These are phyloP conservation scores for Trachelus troglodyta DNA, from an alignment of 2,888 invertebrate species.

Conservation along the genomic window DNA sequence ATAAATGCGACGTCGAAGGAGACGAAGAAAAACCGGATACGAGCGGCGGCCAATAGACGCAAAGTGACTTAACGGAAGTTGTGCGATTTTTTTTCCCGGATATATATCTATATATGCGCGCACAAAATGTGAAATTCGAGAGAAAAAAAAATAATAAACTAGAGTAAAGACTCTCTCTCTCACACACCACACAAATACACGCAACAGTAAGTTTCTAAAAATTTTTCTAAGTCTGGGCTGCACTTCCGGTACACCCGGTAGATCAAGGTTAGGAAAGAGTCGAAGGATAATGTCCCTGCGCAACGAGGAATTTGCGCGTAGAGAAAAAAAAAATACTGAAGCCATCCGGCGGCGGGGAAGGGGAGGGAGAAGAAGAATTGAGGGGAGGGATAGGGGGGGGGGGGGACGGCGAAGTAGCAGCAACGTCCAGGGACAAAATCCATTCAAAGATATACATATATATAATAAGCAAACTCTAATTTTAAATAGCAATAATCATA, in stretches of 20 bases:
- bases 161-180: constrained; percentile 24
- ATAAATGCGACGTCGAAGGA: neutral
- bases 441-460: constrained; percentile 30
- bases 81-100: too few relatives aligned
- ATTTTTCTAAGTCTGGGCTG: constrained; percentile 22
- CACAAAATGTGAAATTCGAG: neutral
- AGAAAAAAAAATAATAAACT: constrained; percentile 19
- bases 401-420: neutral
- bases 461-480: constrained; percentile 34
- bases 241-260: constrained; percentile 13
- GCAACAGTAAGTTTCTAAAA: constrained; percentile 13
- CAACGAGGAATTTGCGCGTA: too few relatives aligned
- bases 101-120: too few relatives aligned
- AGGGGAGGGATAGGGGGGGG: neutral
- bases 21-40: neutral
- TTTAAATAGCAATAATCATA: constrained; percentile 36
- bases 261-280: constrained; percentile 23
- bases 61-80: too few relatives aligned
- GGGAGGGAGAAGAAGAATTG: too few relatives aligned
- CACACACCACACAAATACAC: constrained; percentile 2
- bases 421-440: neutral
- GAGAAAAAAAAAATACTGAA: too few relatives aligned
- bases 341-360: too few relatives aligned
- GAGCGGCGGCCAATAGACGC: too few relatives aligned
- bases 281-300: neutral